Evolutionary conservation across 2,797 vertebrate genomes (phyloP).

Genomic region (Hypotaenidia philippensis): DNA sequence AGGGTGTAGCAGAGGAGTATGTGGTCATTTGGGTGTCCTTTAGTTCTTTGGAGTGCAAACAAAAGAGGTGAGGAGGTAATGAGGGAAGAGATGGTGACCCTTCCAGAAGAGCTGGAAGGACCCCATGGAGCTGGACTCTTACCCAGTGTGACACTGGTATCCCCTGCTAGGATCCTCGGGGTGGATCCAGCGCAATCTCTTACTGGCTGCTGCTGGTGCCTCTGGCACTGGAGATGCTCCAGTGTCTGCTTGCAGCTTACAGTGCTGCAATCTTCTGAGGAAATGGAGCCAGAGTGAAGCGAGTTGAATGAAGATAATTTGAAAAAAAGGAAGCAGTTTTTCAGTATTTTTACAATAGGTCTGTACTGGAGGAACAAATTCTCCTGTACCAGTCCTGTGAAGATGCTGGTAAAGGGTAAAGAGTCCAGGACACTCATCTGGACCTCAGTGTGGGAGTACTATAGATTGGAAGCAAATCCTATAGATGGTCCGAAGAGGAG

Average conservation of each 20-base stretch:
- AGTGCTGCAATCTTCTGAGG: neutral
- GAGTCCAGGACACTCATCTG: neutral
- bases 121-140: neutral
- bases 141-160: neutral
- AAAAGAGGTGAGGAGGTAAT: neutral
- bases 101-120: neutral
- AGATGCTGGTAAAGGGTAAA: neutral
- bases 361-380: neutral
- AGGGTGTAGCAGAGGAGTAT: neutral
- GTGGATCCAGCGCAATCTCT: neutral
- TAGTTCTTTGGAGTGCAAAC: neutral
- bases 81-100: neutral
- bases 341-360: neutral
- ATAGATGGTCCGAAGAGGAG: neutral
- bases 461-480: neutral
- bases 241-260: neutral
- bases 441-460: neutral
- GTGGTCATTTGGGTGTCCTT: neutral
- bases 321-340: neutral
- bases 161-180: neutral
- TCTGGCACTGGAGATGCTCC: neutral
- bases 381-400: neutral
- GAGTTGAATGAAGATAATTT: neutral
- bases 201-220: neutral
- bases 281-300: rapidly evolving